Percentiles rank a stretch among this genome's conserved stretches.
Conservation (phyloP, 2,797 vertebrate species). For the Acanthurus tractus region DNA sequence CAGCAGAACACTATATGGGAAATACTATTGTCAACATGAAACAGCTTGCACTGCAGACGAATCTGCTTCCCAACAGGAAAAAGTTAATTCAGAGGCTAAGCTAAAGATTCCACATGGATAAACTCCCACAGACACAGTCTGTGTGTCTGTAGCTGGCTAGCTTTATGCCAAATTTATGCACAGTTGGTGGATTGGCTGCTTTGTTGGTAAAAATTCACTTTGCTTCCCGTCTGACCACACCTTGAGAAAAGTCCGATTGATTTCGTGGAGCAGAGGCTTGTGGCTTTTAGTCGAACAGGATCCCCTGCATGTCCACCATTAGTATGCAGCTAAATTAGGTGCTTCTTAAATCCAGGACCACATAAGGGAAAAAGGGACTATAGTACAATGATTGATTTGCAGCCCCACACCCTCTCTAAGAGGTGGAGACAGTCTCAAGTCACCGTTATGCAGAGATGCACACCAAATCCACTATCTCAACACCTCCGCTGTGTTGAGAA, state of each 20-base stretch:
- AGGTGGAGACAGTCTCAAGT: conserved; percentile 3
- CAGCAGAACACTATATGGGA: neutral
- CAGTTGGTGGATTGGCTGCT: no score
- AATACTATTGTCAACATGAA: neutral
- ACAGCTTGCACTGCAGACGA: neutral
- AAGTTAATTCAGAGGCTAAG: no score
- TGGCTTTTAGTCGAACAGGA: neutral
- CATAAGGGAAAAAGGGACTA: neutral
- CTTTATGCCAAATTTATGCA: no score
- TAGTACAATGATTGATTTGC: neutral
- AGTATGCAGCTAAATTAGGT: neutral
- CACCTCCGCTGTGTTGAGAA: neutral
- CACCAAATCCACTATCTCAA: neutral
- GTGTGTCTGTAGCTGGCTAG: no score
- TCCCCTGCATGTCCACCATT: neutral
- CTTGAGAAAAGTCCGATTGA: neutral
- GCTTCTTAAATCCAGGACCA: neutral
- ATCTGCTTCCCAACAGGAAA: neutral
- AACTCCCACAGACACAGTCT: no score
- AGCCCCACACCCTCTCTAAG: neutral
- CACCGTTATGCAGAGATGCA: neutral
- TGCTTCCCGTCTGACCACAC: neutral
- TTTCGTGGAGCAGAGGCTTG: neutral
- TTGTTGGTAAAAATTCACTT: neutral
- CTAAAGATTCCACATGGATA: no score